Evolutionary conservation across 2,797 vertebrate species (phyloP), one percentile per base, ranked within the genome.

Genomic region (Chaetodon trifasciatus): DNA sequence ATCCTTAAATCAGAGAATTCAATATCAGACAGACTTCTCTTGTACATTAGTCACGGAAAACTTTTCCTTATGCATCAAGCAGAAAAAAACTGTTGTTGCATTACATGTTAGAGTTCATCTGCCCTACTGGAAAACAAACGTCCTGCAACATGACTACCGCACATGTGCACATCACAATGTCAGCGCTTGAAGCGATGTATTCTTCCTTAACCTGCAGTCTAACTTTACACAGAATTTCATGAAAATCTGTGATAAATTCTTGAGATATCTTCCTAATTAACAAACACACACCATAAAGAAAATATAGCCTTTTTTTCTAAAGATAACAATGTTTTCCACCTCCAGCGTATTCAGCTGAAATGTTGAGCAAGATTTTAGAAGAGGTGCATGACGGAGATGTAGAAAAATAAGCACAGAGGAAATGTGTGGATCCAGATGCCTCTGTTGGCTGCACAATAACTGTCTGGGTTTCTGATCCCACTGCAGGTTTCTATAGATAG

Each of bases 401-500:
- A 70, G 40, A 21, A 66, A 78, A 85, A 90, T 44, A 71, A 78
- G 55, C 55, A 60, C 57, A 46, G 49, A 70, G 73, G 53, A 84
- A 88, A 87, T 86, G 56, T 78, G 81, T 89, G 50, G 8, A 82
- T 81, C 65, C 70, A 78, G 68, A 83, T 76, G 79, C 75, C 57
- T 83, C 64, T 53, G 35, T 40, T 70, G 84, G 58, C 72, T 79
- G 49, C 24, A 69, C 56, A 73, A 69, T 62, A 69, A 68, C 70
- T 63, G 74, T 74, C 77, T 84, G 12, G 24, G 73, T 52, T 56
- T 70, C 66, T 32, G 57, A 85, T 80, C 81, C 71, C 62, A 83
- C 77, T 49, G 62, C 70, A 65, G 28, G 62, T 72, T 81, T 86
- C 78, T 85, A 83, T 75, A 89, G 81, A 92, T 85, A 84, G 88